Evolutionary conservation across 2,113 vertebrate species (phyloP), one percentile per base, ranked within the genome.

Genomic region (Syngnathus typhle): DNA sequence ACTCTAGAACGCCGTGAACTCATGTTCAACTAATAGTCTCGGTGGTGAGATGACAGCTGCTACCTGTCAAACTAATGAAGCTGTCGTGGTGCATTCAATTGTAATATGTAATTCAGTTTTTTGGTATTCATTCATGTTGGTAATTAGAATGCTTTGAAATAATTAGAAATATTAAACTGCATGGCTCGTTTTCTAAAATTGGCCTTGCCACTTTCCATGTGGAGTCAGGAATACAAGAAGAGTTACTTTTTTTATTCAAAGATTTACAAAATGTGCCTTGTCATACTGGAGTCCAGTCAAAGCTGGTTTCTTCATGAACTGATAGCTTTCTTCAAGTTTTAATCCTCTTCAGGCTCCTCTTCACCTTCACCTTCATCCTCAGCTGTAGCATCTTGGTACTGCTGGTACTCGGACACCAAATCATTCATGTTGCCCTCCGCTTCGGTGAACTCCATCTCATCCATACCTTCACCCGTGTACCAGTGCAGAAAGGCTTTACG

Each of bases 11-110:
- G 1, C 4, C 0, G 1, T 11, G 0, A 0, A 0, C 1, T 1
- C 64, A 59, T 41, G 64, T 44, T 47, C 27, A 58, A 18, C 69
- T 79, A 68, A 75, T 56, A 75, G 64, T 21, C 43, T 56, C n/a
- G 16, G 58, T 0, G 0, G 63, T 32, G 68, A 18, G 52, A 59
- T n/a, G 32, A 63, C 79, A 82, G 82, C 71, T 86, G 87, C 2
- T 15, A 38, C 10, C 6, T 80, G 72, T 87, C 60, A 65, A 8
- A 16, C 49, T 72, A 46, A 84, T 7, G 38, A 56, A 9, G 47
- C 43, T 19, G 47, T 18, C 3, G 36, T 56, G 44, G 9, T 46
- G 47, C 41, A 3, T 60, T 74, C 47, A 69, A 18, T 4, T 55
- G 27, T 4, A 27, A 11, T 18, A 4, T 38, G 51, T 13, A 46